Base-by-base conservation (phyloP, 2,797 vertebrate genomes). In the Sebastes hopkinsi region DNA sequence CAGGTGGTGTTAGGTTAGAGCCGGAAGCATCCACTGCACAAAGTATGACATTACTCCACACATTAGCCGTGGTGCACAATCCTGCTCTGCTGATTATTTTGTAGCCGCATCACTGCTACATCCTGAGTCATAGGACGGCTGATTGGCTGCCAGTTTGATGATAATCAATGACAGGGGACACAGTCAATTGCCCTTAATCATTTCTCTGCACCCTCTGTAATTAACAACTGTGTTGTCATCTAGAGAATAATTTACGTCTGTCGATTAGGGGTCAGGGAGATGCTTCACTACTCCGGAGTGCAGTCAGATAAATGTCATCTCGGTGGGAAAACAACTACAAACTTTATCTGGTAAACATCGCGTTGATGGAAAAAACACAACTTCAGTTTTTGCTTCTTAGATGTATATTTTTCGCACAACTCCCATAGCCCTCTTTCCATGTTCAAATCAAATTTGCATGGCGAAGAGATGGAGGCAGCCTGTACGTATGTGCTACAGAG, bases 101-200 rank as follows among this genome's bases (percentile, higher is more conserved):
- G 22, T 71, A 18, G n/a, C 12, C 38, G 42, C 50, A 36, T 58
- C 32, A 36, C 46, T 23, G 55, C 54, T 62, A 64, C 74, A 78
- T 78, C 62, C 50, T 80, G 82, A 75, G 52, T 79, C 75, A 32
- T 9, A 23, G 46, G 56, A 62, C 5, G 60, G 29, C 67, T 85
- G 82, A 92, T 72, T 84, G 88, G 78, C 68, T 86, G 82, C n/a
- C 82, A 79, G 58, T 77, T 87, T 76, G 6, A 70, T 82, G 32
- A 83, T 87, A 87, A 91, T 80, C 84, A 85, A 90, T 87, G 74
- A 72, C 69, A 82, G 27, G 64, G 68, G 83, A 86, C 79, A 84
- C 81, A 80, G 81, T 77, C 87, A 87, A 79, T 90, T 86, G 76
- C 55, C 79, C 74, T 77, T 58, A 77, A 92, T 91, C 61, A 87